phyloP scores from a whole-genome alignment of 2,797 vertebrate genomes.

The Urosaurus nigricauda region DNA sequence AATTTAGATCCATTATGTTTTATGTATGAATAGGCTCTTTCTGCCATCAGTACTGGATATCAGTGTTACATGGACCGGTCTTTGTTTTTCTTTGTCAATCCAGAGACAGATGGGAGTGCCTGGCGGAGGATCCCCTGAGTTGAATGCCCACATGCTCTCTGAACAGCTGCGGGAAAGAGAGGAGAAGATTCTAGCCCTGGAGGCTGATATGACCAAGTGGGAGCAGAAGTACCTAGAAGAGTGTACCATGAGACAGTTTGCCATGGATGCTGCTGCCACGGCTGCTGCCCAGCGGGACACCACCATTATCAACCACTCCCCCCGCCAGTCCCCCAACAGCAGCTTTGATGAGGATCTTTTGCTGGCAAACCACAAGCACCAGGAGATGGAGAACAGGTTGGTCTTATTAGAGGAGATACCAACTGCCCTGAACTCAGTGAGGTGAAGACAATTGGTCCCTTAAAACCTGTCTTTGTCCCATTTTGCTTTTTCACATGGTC shows the following conservation, averaged over 20 bases:
- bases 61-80: background rate
- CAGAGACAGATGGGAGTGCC: constrained; percentile 76
- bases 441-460: background rate
- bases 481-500: background rate
- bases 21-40: rapidly evolving
- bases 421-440: background rate
- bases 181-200: constrained; percentile 92
- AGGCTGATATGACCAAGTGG: constrained; percentile 98
- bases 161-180: constrained; percentile 93
- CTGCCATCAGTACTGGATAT: background rate
- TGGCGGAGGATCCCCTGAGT: constrained; percentile 60
- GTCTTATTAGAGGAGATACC: background rate
- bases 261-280: constrained; percentile 95
- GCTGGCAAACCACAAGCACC: constrained; percentile 86
- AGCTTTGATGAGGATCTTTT: constrained; percentile 94
- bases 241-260: constrained; percentile 97
- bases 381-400: constrained; percentile 97
- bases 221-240: constrained; percentile 98
- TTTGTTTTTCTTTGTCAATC: background rate
- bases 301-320: constrained; percentile 96
- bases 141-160: constrained; percentile 81
- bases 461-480: too few relatives aligned
- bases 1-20: rapidly evolving
- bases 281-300: constrained; percentile 95
- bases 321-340: constrained; percentile 91